A percentile compares a stretch with the other conserved stretches of the same genome.
phyloP scores from a whole-genome alignment of 2,888 invertebrate genomes.

The Shargacucullia verbasci region DNA sequence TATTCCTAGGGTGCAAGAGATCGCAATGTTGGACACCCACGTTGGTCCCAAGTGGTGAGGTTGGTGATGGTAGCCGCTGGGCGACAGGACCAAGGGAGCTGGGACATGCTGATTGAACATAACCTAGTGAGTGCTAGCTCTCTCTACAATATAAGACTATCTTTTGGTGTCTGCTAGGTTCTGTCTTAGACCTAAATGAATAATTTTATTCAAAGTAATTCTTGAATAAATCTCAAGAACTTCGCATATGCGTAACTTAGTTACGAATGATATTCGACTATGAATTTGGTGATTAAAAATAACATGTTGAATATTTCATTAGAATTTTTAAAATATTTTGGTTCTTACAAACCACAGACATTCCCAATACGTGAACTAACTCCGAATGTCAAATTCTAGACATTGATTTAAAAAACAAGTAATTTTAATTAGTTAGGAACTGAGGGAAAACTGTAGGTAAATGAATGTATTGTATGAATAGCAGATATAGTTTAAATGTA shows the following conservation, averaged over 20 bases:
- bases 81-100: conserved; percentile 1
- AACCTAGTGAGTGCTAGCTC: neutral
- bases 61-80: conserved; percentile 6
- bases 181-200: neutral
- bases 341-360: neutral
- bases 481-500: no score
- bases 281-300: conserved; percentile 13
- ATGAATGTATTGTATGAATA: no score
- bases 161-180: neutral
- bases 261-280: neutral
- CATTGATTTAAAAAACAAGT: conserved; percentile 13
- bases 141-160: neutral
- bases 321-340: neutral
- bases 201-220: neutral
- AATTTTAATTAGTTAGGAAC: conserved; percentile 4
- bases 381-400: conserved; percentile 5
- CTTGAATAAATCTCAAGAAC: neutral
- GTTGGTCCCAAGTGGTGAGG: conserved; percentile 8
- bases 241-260: neutral
- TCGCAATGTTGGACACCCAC: neutral
- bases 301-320: neutral
- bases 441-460: no score
- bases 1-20: neutral
- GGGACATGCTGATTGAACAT: neutral
- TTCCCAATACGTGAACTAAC: neutral